A percentile compares a stretch with the other conserved stretches of the same genome.
Conservation (phyloP, 2,797 vertebrate species). For the Coracias cyanogaster region DNA sequence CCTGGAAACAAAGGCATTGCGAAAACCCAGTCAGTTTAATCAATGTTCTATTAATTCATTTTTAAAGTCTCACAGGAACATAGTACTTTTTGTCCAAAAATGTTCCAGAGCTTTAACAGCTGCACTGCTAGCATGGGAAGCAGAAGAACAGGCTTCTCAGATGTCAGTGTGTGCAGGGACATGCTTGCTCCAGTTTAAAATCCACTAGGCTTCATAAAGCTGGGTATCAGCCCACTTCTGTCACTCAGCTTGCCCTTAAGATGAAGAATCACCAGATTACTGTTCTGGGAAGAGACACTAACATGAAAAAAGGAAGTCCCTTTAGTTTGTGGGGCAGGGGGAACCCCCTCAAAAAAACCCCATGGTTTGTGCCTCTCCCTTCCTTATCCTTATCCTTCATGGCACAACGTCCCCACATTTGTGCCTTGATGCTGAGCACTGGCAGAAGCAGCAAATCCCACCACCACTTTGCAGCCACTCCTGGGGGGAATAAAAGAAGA, state of each 20-base stretch:
- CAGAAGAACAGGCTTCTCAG: constrained; percentile 12
- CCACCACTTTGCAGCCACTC: background rate
- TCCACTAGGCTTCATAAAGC: background rate
- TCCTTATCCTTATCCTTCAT: background rate
- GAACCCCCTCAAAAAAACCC: fast-evolving
- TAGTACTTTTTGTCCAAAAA: constrained; percentile 23
- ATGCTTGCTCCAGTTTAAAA: background rate
- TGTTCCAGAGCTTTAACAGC: constrained; percentile 49
- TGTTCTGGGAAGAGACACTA: background rate
- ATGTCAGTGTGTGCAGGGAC: background rate
- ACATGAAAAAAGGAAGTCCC: background rate
- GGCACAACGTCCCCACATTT: fast-evolving
- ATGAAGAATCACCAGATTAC: background rate
- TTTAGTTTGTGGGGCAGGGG: background rate
- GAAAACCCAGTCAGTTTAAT: constrained; percentile 55
- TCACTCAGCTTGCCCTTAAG: background rate
- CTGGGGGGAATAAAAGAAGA: background rate
- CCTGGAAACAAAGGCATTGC: constrained; percentile 59
- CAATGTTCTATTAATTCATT: constrained; percentile 62
- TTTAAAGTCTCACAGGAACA: constrained; percentile 46
- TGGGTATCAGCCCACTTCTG: background rate
- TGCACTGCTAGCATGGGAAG: background rate
- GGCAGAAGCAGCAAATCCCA: background rate
- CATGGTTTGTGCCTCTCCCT: background rate
- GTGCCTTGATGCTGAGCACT: background rate